Conservation (phyloP, 2,113 vertebrate species). For the Montifringilla adamsi region DNA sequence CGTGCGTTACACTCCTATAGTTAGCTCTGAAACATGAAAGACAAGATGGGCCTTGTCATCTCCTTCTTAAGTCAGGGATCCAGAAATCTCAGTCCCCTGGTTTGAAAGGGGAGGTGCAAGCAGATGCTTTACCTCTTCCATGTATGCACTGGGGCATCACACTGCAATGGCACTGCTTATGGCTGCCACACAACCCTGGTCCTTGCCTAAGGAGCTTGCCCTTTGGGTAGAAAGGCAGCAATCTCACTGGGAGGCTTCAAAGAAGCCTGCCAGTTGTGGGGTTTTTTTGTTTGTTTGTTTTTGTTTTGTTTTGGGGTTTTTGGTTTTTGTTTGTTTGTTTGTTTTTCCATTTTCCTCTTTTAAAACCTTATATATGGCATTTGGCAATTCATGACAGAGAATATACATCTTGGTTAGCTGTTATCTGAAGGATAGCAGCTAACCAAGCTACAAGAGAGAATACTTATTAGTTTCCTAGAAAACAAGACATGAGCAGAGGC, state of each 20-base stretch:
- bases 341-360: background rate
- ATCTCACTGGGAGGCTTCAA: background rate
- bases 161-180: background rate
- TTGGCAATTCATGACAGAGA: background rate
- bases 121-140: background rate
- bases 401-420: background rate
- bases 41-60: conserved; percentile 10
- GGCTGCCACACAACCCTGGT: background rate
- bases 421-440: background rate
- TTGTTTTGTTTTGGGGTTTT: background rate
- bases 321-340: too few relatives aligned
- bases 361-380: background rate
- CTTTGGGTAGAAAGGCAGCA: background rate
- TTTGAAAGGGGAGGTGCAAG: background rate
- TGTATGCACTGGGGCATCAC: fast-evolving
- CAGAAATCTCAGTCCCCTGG: background rate
- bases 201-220: background rate
- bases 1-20: background rate
- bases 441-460: background rate
- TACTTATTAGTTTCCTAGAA: background rate
- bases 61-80: background rate
- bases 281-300: background rate
- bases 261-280: fast-evolving
- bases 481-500: background rate
- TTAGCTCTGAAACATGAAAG: background rate